phyloP scores from a whole-genome alignment of 1,140 invertebrate species.

The Drusus annulatus region DNA sequence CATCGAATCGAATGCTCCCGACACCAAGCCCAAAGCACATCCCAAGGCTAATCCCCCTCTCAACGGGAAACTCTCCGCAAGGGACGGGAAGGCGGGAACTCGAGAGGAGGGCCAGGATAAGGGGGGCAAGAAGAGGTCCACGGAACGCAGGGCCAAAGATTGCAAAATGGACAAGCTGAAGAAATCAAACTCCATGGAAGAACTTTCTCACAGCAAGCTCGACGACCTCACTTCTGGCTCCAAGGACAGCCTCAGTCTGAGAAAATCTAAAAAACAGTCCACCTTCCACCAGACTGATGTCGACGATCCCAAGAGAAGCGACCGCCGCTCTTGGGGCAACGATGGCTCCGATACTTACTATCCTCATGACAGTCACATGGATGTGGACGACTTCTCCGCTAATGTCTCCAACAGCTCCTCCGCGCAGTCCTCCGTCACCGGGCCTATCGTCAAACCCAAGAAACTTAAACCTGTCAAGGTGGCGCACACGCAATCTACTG shows the following conservation, averaged over 20 bases:
- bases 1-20: conserved; percentile 71
- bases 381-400: conserved; percentile 62
- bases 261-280: conserved; percentile 65
- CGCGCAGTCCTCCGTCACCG: conserved; percentile 57
- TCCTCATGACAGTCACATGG: conserved; percentile 59
- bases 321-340: conserved; percentile 74
- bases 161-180: conserved; percentile 69
- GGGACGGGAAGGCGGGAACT: conserved; percentile 60
- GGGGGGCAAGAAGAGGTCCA: conserved; percentile 65
- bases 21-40: conserved; percentile 59
- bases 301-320: conserved; percentile 59
- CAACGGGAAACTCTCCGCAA: conserved; percentile 58
- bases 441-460: conserved; percentile 65
- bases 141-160: conserved; percentile 66
- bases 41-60: conserved; percentile 27
- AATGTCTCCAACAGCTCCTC: conserved; percentile 44
- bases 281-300: conserved; percentile 64
- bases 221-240: conserved; percentile 76
- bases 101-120: conserved; percentile 67
- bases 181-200: conserved; percentile 79
- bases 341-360: conserved; percentile 72
- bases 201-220: conserved; percentile 79
- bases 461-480: conserved; percentile 38
- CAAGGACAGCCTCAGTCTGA: conserved; percentile 64
- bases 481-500: conserved; percentile 59